Base-by-base conservation (phyloP, 2,113 vertebrate genomes). In the Colistium nudipinnis region DNA sequence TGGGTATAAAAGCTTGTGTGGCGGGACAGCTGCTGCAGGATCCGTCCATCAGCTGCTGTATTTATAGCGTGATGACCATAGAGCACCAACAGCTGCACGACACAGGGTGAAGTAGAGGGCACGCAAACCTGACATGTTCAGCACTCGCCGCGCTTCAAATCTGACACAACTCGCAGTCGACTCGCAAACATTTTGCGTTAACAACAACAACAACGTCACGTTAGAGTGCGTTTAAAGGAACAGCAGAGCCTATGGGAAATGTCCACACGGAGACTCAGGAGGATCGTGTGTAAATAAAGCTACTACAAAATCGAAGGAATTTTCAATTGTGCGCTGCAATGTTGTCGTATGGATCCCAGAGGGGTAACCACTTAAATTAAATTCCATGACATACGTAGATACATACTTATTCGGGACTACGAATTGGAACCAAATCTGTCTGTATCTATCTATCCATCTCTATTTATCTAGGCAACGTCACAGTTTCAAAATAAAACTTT, bases 41-140 rank as follows among this genome's bases (percentile, higher is more conserved):
- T 67, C 55, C 64, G 27, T 74, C 70, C 75, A 65, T 83, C 83
- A 82, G 76, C 81, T 75, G 80, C 63, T 78, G 78, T 85, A 85
- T 88, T 88, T 89, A 75, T 81, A 88, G 86, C 56, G 44, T 41
- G 74, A 70, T 74, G 80, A 87, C 54, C 45, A 75, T 28, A 74
- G 36, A 78, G 76, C n/a, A 16, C 54, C 44, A 81, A 68, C 80
- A 83, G 86, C 88, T 86, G 88, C 83, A 64, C 77, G 48, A 41
- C 72, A 76, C 36, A 25, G 55, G 33, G 27, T 25, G 41, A 68
- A 43, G 63, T 48, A 49, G 16, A 31, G 16, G 60, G 66, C 24
- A 10, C 36, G 6, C 55, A 27, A 65, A 35, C 28, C 57, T 62
- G 61, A 62, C 28, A 4, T 54, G 47, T 36, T 75, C 27, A 17